phyloP scores from a whole-genome alignment of 2,797 vertebrate species.

The Coccyzus lansbergi region DNA sequence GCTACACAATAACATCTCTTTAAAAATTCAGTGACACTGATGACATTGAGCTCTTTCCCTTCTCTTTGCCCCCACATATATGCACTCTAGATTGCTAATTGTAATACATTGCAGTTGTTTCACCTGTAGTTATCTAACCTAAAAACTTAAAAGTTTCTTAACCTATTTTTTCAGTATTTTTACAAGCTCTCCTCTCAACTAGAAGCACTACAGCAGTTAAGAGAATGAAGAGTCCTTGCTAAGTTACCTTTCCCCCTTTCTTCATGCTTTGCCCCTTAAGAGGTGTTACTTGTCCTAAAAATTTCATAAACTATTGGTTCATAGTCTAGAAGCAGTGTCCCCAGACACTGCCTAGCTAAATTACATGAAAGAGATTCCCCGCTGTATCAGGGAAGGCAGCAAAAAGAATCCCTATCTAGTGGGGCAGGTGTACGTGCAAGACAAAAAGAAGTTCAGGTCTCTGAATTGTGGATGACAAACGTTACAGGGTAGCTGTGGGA shows the following conservation, averaged over 20 bases:
- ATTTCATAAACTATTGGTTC: not conserved
- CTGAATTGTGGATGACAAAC: not conserved
- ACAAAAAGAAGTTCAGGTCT: not conserved
- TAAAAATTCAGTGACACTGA: not conserved
- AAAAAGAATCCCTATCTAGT: not conserved
- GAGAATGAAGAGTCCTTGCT: not conserved
- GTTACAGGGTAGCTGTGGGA: not conserved
- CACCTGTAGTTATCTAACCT: not conserved
- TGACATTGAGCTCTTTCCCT: not conserved
- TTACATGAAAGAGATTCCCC: not conserved
- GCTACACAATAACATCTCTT: not conserved
- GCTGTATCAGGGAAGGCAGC: not conserved
- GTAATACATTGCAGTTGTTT: not conserved
- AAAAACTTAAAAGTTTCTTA: not conserved
- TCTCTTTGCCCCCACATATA: not conserved
- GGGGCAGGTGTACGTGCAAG: accelerated
- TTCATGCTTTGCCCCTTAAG: not conserved
- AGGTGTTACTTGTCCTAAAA: not conserved
- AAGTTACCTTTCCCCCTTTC: not conserved
- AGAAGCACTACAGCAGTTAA: not conserved
- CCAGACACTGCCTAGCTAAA: not conserved
- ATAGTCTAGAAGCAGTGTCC: not conserved
- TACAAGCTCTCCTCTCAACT: not conserved
- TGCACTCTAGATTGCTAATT: not conserved
- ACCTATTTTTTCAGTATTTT: not conserved